Base-by-base conservation (phyloP, 1,140 invertebrate genomes). In the Nylanderia fulva region DNA sequence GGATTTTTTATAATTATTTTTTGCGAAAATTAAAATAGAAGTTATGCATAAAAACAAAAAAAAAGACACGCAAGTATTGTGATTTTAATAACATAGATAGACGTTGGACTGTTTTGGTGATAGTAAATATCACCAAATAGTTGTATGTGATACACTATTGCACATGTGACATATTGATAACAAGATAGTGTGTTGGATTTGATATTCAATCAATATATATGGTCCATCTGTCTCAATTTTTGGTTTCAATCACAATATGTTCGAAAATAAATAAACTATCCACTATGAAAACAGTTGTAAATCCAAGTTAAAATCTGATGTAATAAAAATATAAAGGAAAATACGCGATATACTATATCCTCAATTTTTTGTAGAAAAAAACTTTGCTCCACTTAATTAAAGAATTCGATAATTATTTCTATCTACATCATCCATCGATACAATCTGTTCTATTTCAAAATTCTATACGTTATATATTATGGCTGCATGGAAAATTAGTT, bases 141-240 rank as follows among this genome's bases (percentile, higher is more conserved):
- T 82, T 71, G 39, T 71, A 58, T 29, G 63, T 58, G 33, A 69
- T 33, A 13, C 18, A 21, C 15, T 18, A 71, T 54, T 71, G 24
- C 52, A 58, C 66, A 33, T 33, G 61, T 21, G 52, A 45, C 36
- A 45, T 27, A 13, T 36, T 82, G 66, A 82, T 82, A 82, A 82
- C 52, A 39, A 82, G 52, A 82, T 82, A 71, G 66, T 29, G 36
- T 36, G 13, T 52, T 45, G 13, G 58, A 82, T 82, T 58, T 72
- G 52, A 72, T 82, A 72, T 82, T 71, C 36, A 69, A 82, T 80
- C 64, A 71, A 82, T 82, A 45, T 33, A 7, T 39, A 80, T 64
- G 27, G 24, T 0, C 39, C 58, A 58, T 36, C 68, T 48, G 52
- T 60, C n/a, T n/a, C 36, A 71, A 82, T 36, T 71, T 27, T 60